phyloP scores from a whole-genome alignment of 92 coral and sea anemone species.

The Hydrozoanthus gracilis region DNA sequence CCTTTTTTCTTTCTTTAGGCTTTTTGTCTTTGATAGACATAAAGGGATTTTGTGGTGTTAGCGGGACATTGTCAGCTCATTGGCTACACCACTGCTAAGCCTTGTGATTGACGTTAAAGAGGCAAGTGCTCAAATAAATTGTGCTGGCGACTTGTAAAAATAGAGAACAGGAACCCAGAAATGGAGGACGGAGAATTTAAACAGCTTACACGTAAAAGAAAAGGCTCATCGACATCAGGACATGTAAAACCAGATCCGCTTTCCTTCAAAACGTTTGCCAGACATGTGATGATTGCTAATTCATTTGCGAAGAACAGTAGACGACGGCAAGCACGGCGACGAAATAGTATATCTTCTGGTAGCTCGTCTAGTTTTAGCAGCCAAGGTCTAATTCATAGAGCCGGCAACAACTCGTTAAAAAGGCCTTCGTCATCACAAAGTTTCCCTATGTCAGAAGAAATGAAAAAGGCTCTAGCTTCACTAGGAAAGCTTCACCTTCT shows the following conservation, averaged over 20 bases:
- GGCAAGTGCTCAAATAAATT: slow-evolving; percentile 17
- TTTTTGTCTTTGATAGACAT: background rate
- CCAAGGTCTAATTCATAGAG: background rate
- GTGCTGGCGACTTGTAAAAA: background rate
- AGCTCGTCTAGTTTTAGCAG: background rate
- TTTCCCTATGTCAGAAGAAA: slow-evolving; percentile 48
- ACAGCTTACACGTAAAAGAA: background rate
- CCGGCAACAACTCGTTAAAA: background rate
- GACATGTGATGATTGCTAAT: slow-evolving; percentile 41
- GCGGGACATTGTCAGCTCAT: background rate
- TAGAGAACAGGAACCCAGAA: background rate
- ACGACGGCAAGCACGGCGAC: slow-evolving; percentile 2
- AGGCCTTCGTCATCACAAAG: slow-evolving; percentile 37
- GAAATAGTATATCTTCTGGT: background rate
- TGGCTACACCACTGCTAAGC: background rate
- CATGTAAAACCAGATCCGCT: background rate
- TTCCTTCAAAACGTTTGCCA: slow-evolving; percentile 26
- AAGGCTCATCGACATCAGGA: background rate
- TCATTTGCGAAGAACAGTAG: slow-evolving; percentile 16
- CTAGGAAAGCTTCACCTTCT: slow-evolving; percentile 36
- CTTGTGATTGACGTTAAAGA: slow-evolving; percentile 13
- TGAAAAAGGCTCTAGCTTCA: slow-evolving; percentile 31
- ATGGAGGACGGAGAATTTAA: slow-evolving; percentile 11
- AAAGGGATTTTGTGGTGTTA: slow-evolving; percentile 9
- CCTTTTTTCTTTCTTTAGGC: background rate